Evolutionary conservation across 2,888 invertebrate genomes (phyloP), one percentile per base, ranked within the genome.

Genomic region (Aspidiotus rigidus): DNA sequence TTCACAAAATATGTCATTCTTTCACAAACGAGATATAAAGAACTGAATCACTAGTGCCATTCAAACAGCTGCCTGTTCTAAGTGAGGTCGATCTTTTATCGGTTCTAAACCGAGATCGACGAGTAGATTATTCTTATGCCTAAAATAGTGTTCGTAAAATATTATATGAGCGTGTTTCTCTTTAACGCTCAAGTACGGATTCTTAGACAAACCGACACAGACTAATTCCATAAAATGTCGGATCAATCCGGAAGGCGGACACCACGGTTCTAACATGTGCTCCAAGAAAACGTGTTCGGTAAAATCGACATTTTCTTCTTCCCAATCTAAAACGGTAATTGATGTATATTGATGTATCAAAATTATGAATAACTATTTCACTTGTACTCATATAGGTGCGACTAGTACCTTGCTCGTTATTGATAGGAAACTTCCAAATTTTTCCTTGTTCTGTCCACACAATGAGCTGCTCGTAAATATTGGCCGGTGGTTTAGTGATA

Each of bases 211-310:
- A 7, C 97, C 98, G 0, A 89, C 85, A 74, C 90, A 89, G 0
- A 98, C 96, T 7, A 98, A 81, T 76, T 99, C 96, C 98, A 99
- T 98, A 77, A 95, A 99, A 78, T 97, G 93, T 8, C 94, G 83
- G 73, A 99, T 82, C 0, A 98, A 97, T 0, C 97, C 98, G 74
- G 83, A 85, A 60, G 81, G 83, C 0, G 98, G 97, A 77, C 98
- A 97, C 90, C 93, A 93, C 0, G 83, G 85, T 74, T 89, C 87
- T 15, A 98, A 81, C 76, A 91, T 86, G 15, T 85, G 81, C 72
- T 97, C 96, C 11, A 98, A 80, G 79, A 99, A 96, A 40, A 99
- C 84, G 77, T 99, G 99, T 73, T 98, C 94, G 0, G 93, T 86
- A 78, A 99, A 99, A 74, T 90, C 87, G 0, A 86, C 85, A 76